phyloP scores from a whole-genome alignment of 2,888 invertebrate genomes.

The Hybos culiciformis region DNA sequence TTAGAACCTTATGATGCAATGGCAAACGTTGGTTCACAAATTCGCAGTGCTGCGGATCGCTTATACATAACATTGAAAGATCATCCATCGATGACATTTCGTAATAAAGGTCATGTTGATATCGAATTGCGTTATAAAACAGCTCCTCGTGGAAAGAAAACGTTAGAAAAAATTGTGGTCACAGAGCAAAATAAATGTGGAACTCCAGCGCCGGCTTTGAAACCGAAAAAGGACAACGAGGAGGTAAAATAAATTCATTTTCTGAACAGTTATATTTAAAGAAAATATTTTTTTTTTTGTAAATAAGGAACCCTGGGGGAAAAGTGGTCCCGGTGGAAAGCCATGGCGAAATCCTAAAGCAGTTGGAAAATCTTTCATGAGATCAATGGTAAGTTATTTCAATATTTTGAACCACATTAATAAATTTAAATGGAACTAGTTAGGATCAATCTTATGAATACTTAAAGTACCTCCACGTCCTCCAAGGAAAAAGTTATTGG shows the following conservation, averaged over 20 bases:
- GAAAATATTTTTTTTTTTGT: not conserved
- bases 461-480: too few species aligned
- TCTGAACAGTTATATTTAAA: not conserved
- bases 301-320: constrained; percentile 27
- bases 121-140: constrained; percentile 55
- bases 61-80: constrained; percentile 36
- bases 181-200: constrained; percentile 26
- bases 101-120: constrained; percentile 46
- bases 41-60: constrained; percentile 20
- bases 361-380: constrained; percentile 59
- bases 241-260: not conserved
- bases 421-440: too few species aligned
- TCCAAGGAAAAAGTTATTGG: too few species aligned
- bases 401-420: constrained; percentile 4
- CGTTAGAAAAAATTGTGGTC: constrained; percentile 42
- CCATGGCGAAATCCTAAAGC: constrained; percentile 61
- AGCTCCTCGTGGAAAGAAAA: constrained; percentile 36
- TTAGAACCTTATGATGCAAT: constrained; percentile 9
- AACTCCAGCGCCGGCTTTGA: constrained; percentile 14
- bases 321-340: constrained; percentile 44
- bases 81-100: constrained; percentile 52
- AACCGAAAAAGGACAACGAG: constrained; percentile 10
- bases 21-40: constrained; percentile 14
- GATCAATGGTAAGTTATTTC: constrained; percentile 55
- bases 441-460: too few species aligned